These are phyloP conservation scores for Arctocebus calabarensis DNA, from an alignment of 2,797 vertebrate genomes.

Conservation along the genomic window DNA sequence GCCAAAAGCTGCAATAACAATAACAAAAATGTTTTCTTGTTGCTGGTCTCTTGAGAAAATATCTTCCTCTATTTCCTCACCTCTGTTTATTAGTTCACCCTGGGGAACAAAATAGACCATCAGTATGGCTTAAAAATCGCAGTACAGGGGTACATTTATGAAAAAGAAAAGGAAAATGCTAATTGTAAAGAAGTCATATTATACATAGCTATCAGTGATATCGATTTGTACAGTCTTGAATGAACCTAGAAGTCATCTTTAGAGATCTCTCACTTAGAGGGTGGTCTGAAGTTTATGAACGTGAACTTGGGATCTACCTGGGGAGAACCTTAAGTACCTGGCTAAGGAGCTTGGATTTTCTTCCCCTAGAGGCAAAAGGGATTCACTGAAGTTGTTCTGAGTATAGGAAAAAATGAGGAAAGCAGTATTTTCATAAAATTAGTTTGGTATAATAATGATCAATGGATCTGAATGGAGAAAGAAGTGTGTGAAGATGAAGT, in stretches of 20 bases:
- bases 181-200: background rate
- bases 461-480: background rate
- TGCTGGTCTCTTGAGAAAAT: background rate
- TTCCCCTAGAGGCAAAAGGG: background rate
- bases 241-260: constrained; percentile 12
- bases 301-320: background rate
- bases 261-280: background rate
- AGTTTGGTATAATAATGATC: background rate
- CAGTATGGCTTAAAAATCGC: background rate
- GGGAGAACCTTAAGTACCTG: background rate
- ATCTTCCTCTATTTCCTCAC: background rate
- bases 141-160: background rate
- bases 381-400: background rate
- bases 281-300: background rate
- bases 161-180: background rate
- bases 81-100: constrained; percentile 37
- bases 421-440: background rate
- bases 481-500: background rate
- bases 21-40: background rate
- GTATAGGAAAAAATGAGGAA: background rate
- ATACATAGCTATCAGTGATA: background rate
- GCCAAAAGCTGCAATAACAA: no score
- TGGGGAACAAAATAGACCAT: constrained; percentile 16
- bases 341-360: background rate
- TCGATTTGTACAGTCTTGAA: constrained; percentile 13